Base-by-base conservation (phyloP, 2,888 invertebrate genomes). In the Protodeltote pygarga region DNA sequence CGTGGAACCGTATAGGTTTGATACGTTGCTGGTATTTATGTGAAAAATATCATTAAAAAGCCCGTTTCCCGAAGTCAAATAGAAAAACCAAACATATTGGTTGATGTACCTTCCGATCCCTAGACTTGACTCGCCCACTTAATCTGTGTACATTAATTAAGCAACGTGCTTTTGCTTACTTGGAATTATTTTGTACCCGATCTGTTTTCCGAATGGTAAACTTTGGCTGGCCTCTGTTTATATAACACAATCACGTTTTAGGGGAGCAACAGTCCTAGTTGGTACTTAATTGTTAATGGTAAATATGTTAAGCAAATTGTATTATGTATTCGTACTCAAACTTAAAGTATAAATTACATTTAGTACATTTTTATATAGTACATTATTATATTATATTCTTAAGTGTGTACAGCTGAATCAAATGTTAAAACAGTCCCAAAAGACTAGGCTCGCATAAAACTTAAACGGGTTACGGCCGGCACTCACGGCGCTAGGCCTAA, bases 111-210 rank as follows among this genome's bases (percentile, higher is more conserved):
- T n/a, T n/a, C n/a, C n/a, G n/a, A n/a, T n/a, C n/a, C n/a, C n/a
- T n/a, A n/a, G n/a, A 29, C 19, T 27, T 52, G 50, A 66, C 61
- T 66, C 50, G 48, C 50, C 42, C 62, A 57, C 41, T 47, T 40
- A 50, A 52, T 63, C 57, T 37, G 4, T 48, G 58, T 19, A 37
- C 41, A 57, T 48, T 63, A 37, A 21, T 21, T 21, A 63, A 55
- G 35, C 24, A 33, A 20, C 24, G 32, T 31, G 24, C 21, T 19
- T 57, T 13, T 24, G 13, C n/a, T n/a, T n/a, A n/a, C n/a, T n/a
- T n/a, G n/a, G n/a, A n/a, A n/a, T n/a, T 55, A 21, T 35, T 41
- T 32, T 45, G n/a, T n/a, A n/a, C n/a, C 27, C 39, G 39, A 40
- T 53, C 13, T 17, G 31, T 9, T 44, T 44, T 39, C 31, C 11